These are phyloP conservation scores for Galemys pyrenaicus DNA, from an alignment of 2,113 vertebrate species.

Conservation along the genomic window DNA sequence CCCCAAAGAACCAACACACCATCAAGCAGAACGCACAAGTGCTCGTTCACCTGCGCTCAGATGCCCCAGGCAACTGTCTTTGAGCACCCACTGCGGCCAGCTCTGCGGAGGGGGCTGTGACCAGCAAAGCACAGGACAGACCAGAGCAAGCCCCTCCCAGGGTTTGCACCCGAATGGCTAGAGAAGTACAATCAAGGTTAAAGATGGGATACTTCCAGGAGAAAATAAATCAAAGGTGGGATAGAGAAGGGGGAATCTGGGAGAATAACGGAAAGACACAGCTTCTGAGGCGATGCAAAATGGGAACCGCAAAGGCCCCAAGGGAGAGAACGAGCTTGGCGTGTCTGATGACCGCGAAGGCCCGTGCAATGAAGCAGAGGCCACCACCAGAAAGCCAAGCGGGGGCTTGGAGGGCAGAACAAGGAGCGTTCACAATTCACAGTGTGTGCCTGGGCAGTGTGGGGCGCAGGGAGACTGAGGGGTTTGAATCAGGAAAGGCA, in stretches of 20 bases:
- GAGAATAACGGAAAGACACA: background rate
- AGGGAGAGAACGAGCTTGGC: background rate
- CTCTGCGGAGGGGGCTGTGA: background rate
- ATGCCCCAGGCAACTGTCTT: background rate
- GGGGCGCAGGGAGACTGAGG: background rate
- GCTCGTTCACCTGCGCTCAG: background rate
- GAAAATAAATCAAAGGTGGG: background rate
- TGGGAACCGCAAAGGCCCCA: background rate
- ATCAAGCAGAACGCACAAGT: background rate
- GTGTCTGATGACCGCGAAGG: background rate
- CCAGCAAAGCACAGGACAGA: slow-evolving; percentile 22
- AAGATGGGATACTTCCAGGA: background rate
- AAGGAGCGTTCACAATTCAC: background rate
- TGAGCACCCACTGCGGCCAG: background rate
- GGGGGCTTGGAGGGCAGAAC: background rate
- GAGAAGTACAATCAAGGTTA: background rate
- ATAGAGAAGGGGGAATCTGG: background rate
- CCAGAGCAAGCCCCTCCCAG: background rate
- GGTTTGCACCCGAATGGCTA: background rate
- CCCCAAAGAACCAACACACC: background rate
- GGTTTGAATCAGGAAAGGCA: background rate
- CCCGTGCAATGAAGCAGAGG: background rate
- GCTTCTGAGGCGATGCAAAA: no score
- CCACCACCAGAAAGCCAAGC: background rate
- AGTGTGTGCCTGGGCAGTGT: background rate